These are phyloP conservation scores for Scopus umbretta DNA, from an alignment of 2,113 vertebrate genomes.

Conservation along the genomic window DNA sequence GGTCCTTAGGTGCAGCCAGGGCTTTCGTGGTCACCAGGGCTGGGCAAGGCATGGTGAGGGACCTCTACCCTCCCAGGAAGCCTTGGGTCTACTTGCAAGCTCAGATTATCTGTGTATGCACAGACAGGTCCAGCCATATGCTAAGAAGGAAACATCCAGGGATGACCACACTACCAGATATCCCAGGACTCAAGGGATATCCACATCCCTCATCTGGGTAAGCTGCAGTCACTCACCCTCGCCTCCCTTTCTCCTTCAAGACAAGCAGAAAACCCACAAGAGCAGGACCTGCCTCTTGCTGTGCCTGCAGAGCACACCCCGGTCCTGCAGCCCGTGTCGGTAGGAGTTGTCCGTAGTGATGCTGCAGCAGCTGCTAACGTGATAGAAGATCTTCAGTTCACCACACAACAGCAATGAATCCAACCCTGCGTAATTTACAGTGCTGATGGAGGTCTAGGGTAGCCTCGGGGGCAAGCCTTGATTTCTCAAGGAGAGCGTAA, in stretches of 20 bases:
- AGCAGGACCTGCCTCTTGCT: neutral
- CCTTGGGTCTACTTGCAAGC: neutral
- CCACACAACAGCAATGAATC: neutral
- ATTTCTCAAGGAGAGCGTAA: neutral
- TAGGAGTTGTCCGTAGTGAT: neutral
- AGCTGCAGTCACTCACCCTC: neutral
- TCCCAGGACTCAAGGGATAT: neutral
- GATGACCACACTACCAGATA: neutral
- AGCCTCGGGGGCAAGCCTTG: neutral
- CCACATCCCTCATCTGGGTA: neutral
- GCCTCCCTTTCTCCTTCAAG: neutral
- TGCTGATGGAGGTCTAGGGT: neutral
- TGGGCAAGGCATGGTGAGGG: neutral
- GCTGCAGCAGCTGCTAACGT: neutral
- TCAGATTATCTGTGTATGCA: neutral
- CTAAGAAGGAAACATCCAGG: neutral
- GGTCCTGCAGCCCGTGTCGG: neutral
- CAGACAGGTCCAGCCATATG: neutral
- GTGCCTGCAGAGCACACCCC: neutral
- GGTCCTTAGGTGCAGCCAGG: neutral
- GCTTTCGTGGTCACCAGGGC: neutral
- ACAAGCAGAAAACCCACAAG: neutral
- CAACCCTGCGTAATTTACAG: neutral
- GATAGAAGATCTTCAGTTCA: neutral
- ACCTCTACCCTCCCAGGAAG: neutral